A percentile compares a stretch with the other conserved stretches of the same genome.
phyloP scores from a whole-genome alignment of 2,797 vertebrate species.

The Loris lydekkerianus region DNA sequence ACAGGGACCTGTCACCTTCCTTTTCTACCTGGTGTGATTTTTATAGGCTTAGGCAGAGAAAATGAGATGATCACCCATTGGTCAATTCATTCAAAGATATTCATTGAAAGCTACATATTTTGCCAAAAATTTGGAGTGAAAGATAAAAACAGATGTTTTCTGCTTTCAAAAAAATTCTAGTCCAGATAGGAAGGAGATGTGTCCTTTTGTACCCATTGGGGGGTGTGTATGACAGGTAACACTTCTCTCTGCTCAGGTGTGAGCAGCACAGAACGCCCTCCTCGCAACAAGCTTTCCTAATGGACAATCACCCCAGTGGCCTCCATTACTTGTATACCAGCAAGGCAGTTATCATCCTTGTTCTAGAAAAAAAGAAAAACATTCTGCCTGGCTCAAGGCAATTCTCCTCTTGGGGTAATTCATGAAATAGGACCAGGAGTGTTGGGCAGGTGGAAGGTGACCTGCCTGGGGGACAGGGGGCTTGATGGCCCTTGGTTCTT shows the following conservation, averaged over 20 bases:
- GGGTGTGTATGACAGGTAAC: fast-evolving
- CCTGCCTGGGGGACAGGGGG: fast-evolving
- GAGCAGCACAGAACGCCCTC: fast-evolving
- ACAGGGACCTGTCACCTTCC: fast-evolving
- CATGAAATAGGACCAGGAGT: not conserved
- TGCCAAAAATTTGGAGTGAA: not conserved
- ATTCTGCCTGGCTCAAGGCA: fast-evolving
- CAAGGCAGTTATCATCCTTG: not conserved
- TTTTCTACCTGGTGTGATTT: not conserved
- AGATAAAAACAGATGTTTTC: not conserved
- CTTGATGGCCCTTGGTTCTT: fast-evolving
- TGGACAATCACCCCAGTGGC: not conserved
- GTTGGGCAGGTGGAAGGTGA: not conserved
- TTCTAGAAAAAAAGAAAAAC: not conserved
- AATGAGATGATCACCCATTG: not conserved
- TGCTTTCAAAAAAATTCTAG: not conserved
- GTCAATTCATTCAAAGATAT: not conserved
- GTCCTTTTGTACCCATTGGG: fast-evolving
- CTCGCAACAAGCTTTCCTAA: fast-evolving
- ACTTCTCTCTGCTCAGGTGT: fast-evolving
- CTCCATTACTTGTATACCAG: not conserved
- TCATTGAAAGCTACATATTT: not conserved
- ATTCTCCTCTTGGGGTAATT: not conserved
- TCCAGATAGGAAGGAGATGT: not conserved
- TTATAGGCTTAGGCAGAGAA: not conserved